Base-by-base conservation (phyloP, 2,888 invertebrate species). In the Latrodectus hesperus region DNA sequence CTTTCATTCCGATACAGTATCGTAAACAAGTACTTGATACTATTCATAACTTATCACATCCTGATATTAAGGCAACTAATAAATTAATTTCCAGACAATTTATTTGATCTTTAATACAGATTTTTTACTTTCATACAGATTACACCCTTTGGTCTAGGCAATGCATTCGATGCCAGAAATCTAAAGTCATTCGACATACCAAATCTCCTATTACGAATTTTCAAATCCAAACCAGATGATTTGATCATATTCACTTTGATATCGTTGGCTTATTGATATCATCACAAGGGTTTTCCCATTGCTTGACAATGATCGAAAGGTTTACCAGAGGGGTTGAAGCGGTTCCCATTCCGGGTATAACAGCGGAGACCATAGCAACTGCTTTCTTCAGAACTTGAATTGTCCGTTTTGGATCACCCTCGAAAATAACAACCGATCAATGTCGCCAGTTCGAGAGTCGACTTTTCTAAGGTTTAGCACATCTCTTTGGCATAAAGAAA, bases 291-390 rank as follows among this genome's bases (percentile, higher is more conserved):
- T 55, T 22, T n/a, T 26, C 53, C n/a, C 68, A 79, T 17, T 22
- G 51, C 5, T 9, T 73, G 0, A 67, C 60, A 6, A 6, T n/a
- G 6, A 85, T 68, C 9, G 74, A 79, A 26, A 14, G 85, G 1
- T 79, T 74, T 6, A 55, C 79, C 9, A 22, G 85, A 38, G 74
- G 70, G 72, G 38, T 75, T 12, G 82, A 83, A 65, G 75, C 75
- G 0, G 6, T 26, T 10, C 82, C 75, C 9, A 67, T 73, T 12
- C 12, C 9, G 14, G 55, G 73, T 12, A 78, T 84, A 11, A 26
- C 68, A 12, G 84, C 78, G 49, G 64, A 64, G 17, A 68, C 75
- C 12, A 51, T 82, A 8, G 70, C 82, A 2, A 1, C 9, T 26
- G 22, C 65, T 22, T 64, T 83, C 12, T 70, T 71, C 16, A 51